Evolutionary conservation across 2,888 invertebrate species (phyloP), one percentile per base, ranked within the genome.

Genomic region (Pantelozetes paolii): DNA sequence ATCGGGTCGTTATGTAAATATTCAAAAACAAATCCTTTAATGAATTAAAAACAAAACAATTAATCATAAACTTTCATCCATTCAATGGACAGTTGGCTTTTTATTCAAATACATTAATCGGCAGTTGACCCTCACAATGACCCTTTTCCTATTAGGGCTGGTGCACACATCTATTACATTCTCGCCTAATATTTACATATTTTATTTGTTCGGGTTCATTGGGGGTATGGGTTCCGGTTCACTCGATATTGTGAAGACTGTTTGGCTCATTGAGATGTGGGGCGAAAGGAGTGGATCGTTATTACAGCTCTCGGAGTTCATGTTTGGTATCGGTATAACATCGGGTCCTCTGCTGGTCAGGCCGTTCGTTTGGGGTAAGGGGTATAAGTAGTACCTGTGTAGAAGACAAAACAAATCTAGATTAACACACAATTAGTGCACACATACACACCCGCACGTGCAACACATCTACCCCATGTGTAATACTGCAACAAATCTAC

Each of bases 221-320:
- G 45, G 69, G 26, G 69, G 69, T 26, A 23, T 69, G 3, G 69
- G 69, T 1, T 23, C 69, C 40, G 69, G 69, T 18, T 20, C 45
- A 18, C 26, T 69, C 20, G 69, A 69, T 18, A 45, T 45, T 18
- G 69, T 69, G 1, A 42, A 69, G 23, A 69, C 69, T 9, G 69
- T 69, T 26, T 69, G 69, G 69, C 45, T 69, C 9, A 69, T 69
- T 45, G 69, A 69, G 28, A 69, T 69, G 69, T 69, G 69, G 69
- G 26, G 3, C 26, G 18, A 23, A 13, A 36, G 20, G 20, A 54
- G 69, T 45, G 69, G 69, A 3, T 69, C 69, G 9, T 26, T 69
- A 26, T 23, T 69, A 26, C 69, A 69, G 69, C 26, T 69, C 20
- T 69, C 69, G 6, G 69, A 69, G 28, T 69, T 23, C 11, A 13